phyloP scores from a whole-genome alignment of 2,797 vertebrate species.

The Thaleichthys pacificus region DNA sequence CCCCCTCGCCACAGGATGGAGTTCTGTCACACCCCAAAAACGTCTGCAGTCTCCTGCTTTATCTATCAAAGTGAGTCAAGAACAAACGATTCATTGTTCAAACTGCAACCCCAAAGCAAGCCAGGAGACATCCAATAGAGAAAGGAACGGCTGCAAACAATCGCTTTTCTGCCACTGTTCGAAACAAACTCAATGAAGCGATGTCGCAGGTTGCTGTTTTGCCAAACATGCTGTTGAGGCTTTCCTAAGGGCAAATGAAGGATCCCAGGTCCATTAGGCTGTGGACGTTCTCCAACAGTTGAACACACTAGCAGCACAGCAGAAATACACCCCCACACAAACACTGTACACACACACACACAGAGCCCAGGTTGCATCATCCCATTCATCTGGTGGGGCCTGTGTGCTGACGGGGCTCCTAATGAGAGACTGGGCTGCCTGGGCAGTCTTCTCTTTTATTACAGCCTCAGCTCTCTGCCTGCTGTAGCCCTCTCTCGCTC shows the following conservation, averaged over 20 bases:
- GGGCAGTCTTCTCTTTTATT: slow-evolving; percentile 48
- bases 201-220: neutral
- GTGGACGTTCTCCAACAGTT: neutral
- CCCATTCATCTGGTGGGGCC: neutral
- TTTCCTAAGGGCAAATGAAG: neutral
- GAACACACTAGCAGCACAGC: neutral
- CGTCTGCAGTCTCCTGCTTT: too few species aligned
- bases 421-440: slow-evolving; percentile 52
- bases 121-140: too few species aligned
- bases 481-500: neutral
- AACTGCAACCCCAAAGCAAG: too few species aligned
- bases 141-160: too few species aligned
- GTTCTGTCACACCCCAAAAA: too few species aligned
- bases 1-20: too few species aligned
- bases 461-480: slow-evolving; percentile 33
- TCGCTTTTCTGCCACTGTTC: too few species aligned
- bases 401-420: slow-evolving; percentile 48
- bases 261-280: neutral
- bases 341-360: too few species aligned
- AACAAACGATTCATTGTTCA: too few species aligned
- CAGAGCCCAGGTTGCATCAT: neutral
- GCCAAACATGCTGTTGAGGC: too few species aligned
- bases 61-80: too few species aligned
- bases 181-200: too few species aligned
- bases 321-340: neutral